Evolutionary conservation across 2,888 invertebrate species (phyloP).

Genomic region (Eupithecia insigniata): DNA sequence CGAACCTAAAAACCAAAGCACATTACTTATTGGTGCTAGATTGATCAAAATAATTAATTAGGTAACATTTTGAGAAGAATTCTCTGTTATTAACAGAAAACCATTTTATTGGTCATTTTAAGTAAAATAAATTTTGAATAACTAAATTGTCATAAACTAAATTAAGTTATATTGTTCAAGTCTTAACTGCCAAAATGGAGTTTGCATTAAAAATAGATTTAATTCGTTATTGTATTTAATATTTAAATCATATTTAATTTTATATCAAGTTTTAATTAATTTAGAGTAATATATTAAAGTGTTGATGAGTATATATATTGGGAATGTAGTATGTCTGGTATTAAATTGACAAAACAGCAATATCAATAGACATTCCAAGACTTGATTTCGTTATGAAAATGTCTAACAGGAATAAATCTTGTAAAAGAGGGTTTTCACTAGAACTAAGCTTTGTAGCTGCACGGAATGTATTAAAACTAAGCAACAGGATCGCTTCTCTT

Average conservation of each 20-base stretch:
- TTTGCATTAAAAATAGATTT: conserved; percentile 47
- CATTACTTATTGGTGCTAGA: conserved; percentile 52
- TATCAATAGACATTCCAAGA: conserved; percentile 67
- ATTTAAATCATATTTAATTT: conserved; percentile 49
- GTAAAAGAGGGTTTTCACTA: not conserved
- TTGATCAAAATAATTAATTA: conserved; percentile 34
- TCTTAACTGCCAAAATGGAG: conserved; percentile 48
- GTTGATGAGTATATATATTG: conserved; percentile 42
- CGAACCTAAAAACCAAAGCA: conserved; percentile 23
- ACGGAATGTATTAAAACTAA: not conserved
- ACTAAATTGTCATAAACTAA: conserved; percentile 11
- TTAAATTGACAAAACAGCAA: conserved; percentile 39
- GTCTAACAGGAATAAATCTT: not conserved
- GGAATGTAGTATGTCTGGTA: conserved; percentile 30
- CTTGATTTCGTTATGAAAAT: conserved; percentile 19
- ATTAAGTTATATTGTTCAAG: conserved; percentile 34
- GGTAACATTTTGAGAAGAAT: conserved; percentile 63
- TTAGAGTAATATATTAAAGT: conserved; percentile 46
- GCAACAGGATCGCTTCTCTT: not conserved
- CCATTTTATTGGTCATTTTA: not conserved
- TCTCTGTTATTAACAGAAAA: conserved; percentile 21
- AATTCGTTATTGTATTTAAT: conserved; percentile 49
- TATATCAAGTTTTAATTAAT: conserved; percentile 44
- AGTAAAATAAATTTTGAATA: not conserved
- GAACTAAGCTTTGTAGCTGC: not conserved